These are phyloP conservation scores for Drosophila auraria DNA, from an alignment of 1,140 invertebrate genomes.

Conservation along the genomic window DNA sequence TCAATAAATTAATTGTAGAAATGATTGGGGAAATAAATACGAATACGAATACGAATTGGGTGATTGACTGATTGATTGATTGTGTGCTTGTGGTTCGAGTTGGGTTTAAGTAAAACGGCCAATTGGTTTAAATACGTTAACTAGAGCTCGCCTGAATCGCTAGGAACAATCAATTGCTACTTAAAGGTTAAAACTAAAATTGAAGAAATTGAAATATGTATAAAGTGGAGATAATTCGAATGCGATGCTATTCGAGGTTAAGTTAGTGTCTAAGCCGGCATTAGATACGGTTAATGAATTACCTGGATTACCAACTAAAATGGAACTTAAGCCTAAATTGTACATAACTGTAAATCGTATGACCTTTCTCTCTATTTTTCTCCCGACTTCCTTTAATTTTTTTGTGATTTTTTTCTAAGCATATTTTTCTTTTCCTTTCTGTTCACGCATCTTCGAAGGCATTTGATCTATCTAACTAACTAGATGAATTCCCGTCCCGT, in stretches of 20 bases:
- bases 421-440: constrained; percentile 43
- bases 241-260: constrained; percentile 56
- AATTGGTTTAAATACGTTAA: constrained; percentile 67
- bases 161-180: constrained; percentile 78
- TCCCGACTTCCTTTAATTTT: constrained; percentile 29
- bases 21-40: constrained; percentile 63
- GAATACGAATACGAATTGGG: constrained; percentile 51
- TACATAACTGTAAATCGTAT: constrained; percentile 51
- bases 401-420: constrained; percentile 46
- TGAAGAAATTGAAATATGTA: constrained; percentile 22
- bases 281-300: constrained; percentile 70
- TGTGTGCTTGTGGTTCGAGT: constrained; percentile 14
- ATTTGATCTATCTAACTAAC: constrained; percentile 84
- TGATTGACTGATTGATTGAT: constrained; percentile 30
- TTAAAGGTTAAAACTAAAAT: constrained; percentile 54
- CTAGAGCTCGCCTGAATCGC: constrained; percentile 75
- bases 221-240: constrained; percentile 37
- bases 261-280: constrained; percentile 78
- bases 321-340: constrained; percentile 39
- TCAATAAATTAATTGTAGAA: constrained; percentile 72
- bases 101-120: constrained; percentile 71
- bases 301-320: constrained; percentile 56
- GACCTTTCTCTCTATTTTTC: constrained; percentile 30
- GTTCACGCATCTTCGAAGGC: constrained; percentile 78
- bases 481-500: constrained; percentile 55